phyloP scores from a whole-genome alignment of 1,140 invertebrate species.

The Lepidurus arcticus region DNA sequence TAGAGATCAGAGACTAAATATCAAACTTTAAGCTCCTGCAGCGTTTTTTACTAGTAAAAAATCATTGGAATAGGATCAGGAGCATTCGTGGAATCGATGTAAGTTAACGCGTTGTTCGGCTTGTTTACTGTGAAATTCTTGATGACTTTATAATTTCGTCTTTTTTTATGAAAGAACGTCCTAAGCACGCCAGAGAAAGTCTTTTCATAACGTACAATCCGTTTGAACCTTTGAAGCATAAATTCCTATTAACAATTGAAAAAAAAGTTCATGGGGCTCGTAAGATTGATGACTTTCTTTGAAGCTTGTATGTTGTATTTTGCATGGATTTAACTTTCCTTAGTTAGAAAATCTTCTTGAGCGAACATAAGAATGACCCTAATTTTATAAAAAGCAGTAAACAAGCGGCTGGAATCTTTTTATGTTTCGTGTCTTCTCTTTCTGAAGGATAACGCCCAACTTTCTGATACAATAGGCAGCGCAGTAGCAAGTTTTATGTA shows the following conservation, averaged over 20 bases:
- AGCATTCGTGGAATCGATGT: no score
- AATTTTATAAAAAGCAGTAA: neutral
- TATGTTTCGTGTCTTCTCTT: neutral
- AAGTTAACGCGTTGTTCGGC: no score
- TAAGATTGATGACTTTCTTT: constrained; percentile 11
- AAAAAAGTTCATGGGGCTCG: neutral
- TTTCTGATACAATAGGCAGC: neutral
- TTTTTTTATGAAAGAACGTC: no score
- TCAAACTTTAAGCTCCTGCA: no score
- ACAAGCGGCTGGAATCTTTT: neutral
- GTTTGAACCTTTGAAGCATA: no score
- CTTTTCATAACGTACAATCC: no score
- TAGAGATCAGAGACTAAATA: no score
- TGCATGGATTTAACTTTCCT: neutral
- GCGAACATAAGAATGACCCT: neutral
- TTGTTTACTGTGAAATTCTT: no score
- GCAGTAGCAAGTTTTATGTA: neutral
- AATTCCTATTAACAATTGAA: constrained; percentile 7
- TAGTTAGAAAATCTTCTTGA: neutral
- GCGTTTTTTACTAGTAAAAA: no score
- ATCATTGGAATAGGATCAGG: no score
- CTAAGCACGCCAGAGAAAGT: no score
- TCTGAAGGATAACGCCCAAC: neutral
- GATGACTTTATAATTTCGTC: no score
- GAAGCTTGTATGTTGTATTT: neutral